These are phyloP conservation scores for Turnix velox DNA, from an alignment of 2,113 vertebrate species.

Conservation along the genomic window DNA sequence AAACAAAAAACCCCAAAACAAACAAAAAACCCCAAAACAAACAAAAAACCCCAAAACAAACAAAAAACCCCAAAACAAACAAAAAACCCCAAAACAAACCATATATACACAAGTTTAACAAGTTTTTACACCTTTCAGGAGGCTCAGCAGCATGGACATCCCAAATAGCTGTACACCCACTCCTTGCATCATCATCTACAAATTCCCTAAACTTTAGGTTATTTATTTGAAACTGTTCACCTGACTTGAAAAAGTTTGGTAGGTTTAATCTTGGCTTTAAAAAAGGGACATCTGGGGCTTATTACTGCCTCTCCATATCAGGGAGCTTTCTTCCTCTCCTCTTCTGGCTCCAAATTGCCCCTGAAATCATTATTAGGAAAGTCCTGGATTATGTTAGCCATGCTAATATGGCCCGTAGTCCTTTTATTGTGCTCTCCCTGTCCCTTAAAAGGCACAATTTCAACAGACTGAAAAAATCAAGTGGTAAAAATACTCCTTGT, in stretches of 20 bases:
- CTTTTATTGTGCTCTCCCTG: constrained; percentile 28
- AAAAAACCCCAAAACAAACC: too few relatives aligned
- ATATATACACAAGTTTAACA: neutral
- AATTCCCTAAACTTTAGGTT: neutral
- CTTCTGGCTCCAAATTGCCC: constrained; percentile 18
- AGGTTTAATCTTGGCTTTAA: neutral
- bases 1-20: too few relatives aligned
- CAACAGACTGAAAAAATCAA: constrained; percentile 43
- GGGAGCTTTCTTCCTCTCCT: neutral
- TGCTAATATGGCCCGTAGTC: neutral
- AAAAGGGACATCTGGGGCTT: constrained; percentile 5
- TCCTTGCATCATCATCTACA: neutral
- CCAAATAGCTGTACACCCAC: neutral
- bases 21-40: too few relatives aligned
- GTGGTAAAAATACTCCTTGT: neutral
- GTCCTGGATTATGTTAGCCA: constrained; percentile 47
- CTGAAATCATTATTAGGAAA: constrained; percentile 52
- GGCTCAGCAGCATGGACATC: neutral
- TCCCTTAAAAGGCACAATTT: constrained; percentile 21
- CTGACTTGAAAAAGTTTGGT: neutral
- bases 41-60: too few relatives aligned
- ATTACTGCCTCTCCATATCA: constrained; percentile 11
- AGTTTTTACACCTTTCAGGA: neutral
- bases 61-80: too few relatives aligned
- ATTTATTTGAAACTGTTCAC: neutral